Percentiles rank a stretch among this genome's conserved stretches.
Evolutionary conservation across 2,113 vertebrate genomes (phyloP).

Genomic region (Ovis aries): ARS-UI_Ramb_v3.0 NC_056080.1:35996001-35996500

Average conservation of each 20-base stretch:
- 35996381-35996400: background rate
- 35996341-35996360: background rate
- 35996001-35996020: background rate
- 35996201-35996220: background rate
- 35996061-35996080: background rate
- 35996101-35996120: background rate
- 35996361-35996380: background rate
- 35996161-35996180: background rate
- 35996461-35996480: background rate
- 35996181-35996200: background rate
- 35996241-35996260: background rate
- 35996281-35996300: background rate
- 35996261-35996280: background rate
- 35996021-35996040: background rate
- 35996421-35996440: background rate
- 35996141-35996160: background rate
- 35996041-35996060: background rate
- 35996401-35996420: background rate
- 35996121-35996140: background rate
- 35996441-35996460: background rate
- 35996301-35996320: background rate
- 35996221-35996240: fast-evolving
- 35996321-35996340: background rate
- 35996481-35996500: background rate
- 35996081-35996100: background rate